Evolutionary conservation across 2,888 invertebrate genomes (phyloP).

Genomic region (Stramonita haemastoma): DNA sequence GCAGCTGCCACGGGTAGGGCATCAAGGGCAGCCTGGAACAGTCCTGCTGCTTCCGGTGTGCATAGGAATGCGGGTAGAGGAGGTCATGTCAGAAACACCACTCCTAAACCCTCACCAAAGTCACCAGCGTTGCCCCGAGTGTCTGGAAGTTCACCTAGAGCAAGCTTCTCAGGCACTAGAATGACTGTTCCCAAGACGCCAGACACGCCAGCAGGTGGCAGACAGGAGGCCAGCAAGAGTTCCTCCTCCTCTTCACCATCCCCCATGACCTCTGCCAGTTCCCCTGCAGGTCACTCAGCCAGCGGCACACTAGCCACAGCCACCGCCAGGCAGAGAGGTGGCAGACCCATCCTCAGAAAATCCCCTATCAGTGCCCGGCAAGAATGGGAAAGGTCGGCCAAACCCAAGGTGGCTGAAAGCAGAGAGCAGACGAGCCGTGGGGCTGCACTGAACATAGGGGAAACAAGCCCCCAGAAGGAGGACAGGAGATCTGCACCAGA

Average conservation of each 20-base stretch:
- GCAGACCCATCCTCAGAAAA: background rate
- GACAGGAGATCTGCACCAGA: background rate
- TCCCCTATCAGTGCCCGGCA: slow-evolving; percentile 1
- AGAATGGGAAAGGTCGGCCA: slow-evolving; percentile 32
- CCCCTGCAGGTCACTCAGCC: background rate
- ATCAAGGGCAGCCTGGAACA: background rate
- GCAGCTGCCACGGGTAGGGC: background rate
- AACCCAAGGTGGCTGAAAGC: background rate
- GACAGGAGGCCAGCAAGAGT: too few relatives aligned
- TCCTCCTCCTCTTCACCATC: background rate
- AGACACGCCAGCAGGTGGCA: background rate
- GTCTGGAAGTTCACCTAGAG: background rate
- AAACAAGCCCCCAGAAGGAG: background rate
- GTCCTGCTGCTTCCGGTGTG: background rate
- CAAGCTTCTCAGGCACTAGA: background rate
- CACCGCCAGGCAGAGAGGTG: background rate
- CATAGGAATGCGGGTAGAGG: background rate
- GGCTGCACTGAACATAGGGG: background rate
- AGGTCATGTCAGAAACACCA: background rate
- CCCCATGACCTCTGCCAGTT: background rate
- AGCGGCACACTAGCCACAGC: background rate
- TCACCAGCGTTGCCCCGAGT: background rate
- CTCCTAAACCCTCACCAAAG: background rate
- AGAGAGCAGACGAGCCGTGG: background rate
- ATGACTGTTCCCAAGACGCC: background rate